These are phyloP conservation scores for Strigamia maritima DNA, from an alignment of 2,888 invertebrate species.

Conservation along the genomic window DNA sequence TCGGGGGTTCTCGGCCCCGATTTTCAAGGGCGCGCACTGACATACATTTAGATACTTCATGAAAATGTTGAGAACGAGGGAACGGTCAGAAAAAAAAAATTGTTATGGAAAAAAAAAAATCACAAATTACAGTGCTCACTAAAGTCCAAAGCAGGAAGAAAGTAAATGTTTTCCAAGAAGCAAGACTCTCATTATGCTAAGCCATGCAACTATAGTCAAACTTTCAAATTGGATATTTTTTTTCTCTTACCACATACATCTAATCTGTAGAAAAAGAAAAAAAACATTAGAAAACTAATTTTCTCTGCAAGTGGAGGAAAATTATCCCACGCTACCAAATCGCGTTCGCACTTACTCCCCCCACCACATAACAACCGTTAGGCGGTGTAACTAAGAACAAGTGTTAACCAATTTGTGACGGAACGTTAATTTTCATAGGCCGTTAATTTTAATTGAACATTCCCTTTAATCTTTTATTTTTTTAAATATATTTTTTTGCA, in stretches of 20 bases:
- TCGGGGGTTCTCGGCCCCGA: background rate
- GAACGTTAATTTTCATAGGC: conserved; percentile 10
- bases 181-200: conserved; percentile 2
- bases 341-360: background rate
- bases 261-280: background rate
- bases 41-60: conserved; percentile 5
- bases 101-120: background rate
- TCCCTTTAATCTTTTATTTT: background rate
- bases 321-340: background rate
- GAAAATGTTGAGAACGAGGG: background rate
- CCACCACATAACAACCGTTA: background rate
- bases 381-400: background rate
- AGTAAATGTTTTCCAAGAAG: conserved; percentile 15
- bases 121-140: conserved; percentile 4
- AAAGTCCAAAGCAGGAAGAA: conserved; percentile 10
- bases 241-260: background rate
- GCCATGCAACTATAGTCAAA: conserved; percentile 15
- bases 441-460: conserved; percentile 5
- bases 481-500: background rate
- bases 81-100: background rate
- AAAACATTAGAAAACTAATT: background rate
- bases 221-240: conserved; percentile 13
- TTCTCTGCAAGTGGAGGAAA: background rate
- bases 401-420: conserved; percentile 10
- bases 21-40: conserved; percentile 15